These are phyloP conservation scores for Coenobita brevimanus DNA, from an alignment of 1,140 invertebrate genomes.

Conservation along the genomic window DNA sequence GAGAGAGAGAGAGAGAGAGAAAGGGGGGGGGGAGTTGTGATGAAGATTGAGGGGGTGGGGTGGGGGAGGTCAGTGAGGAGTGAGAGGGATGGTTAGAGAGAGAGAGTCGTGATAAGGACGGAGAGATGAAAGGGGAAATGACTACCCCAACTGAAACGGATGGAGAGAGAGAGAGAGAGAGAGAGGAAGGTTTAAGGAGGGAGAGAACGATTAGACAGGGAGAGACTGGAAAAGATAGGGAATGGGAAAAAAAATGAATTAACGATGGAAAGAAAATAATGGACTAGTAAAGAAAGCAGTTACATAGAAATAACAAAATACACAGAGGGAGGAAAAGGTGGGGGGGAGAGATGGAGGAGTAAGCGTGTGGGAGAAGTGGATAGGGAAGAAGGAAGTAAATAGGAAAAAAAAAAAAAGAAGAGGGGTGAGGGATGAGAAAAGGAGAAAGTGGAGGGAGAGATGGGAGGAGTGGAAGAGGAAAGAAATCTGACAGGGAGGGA, in stretches of 20 bases:
- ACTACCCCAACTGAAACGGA: not conserved
- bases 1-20: not conserved
- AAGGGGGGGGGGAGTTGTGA: not conserved
- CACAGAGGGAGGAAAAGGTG: not conserved
- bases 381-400: not conserved
- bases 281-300: not conserved
- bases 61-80: not conserved
- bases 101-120: not conserved
- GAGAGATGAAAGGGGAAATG: not conserved
- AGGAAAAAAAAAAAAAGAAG: not conserved
- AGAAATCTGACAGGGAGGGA: not conserved
- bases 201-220: not conserved
- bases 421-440: not conserved
- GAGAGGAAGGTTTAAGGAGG: not conserved
- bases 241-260: not conserved
- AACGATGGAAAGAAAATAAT: not conserved
- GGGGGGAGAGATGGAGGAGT: not conserved
- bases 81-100: not conserved
- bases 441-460: not conserved
- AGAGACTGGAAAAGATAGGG: not conserved
- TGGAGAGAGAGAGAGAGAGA: not conserved
- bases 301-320: conserved; percentile 3
- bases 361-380: not conserved
- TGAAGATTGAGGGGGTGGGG: not conserved
- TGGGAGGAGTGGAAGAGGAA: not conserved